Conservation (phyloP, 2,797 vertebrate genomes). For the Lepus oiostolus region DNA sequence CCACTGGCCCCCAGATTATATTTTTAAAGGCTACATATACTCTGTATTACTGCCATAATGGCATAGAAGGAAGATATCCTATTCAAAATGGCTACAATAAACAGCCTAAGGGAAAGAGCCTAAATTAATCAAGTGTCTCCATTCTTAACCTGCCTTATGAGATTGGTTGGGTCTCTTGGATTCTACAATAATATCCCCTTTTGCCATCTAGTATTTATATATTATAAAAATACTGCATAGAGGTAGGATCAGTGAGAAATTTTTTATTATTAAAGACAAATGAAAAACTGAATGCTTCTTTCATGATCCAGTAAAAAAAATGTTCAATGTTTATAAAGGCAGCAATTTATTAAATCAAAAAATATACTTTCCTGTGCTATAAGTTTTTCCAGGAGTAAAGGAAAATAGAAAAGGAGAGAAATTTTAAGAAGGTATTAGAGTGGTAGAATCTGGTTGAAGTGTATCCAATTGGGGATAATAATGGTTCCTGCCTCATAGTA, state of each 20-base stretch:
- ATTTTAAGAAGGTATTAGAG: not conserved
- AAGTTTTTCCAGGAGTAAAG: not conserved
- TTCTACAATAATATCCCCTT: not conserved
- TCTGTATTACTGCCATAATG: not conserved
- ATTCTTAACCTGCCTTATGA: not conserved
- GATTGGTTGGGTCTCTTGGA: not conserved
- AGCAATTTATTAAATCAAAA: slow-evolving; percentile 35
- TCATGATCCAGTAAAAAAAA: not conserved
- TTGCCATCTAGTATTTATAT: not conserved
- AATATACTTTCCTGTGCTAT: not conserved
- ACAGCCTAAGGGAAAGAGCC: not conserved
- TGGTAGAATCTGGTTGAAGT: slow-evolving; percentile 25
- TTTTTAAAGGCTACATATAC: not conserved
- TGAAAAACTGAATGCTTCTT: slow-evolving; percentile 15
- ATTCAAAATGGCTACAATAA: not conserved
- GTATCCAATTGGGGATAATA: not conserved
- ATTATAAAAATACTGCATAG: not conserved
- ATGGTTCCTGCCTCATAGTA: not conserved
- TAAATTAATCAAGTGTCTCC: not conserved
- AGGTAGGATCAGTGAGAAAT: not conserved
- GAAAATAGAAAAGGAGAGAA: not conserved
- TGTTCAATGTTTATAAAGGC: not conserved
- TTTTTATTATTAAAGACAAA: not conserved
- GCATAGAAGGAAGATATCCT: not conserved
- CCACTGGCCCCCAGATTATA: not conserved